Evolutionary conservation across 2,797 vertebrate genomes (phyloP), one percentile per base, ranked within the genome.

Genomic region (Sebastes reedi): DNA sequence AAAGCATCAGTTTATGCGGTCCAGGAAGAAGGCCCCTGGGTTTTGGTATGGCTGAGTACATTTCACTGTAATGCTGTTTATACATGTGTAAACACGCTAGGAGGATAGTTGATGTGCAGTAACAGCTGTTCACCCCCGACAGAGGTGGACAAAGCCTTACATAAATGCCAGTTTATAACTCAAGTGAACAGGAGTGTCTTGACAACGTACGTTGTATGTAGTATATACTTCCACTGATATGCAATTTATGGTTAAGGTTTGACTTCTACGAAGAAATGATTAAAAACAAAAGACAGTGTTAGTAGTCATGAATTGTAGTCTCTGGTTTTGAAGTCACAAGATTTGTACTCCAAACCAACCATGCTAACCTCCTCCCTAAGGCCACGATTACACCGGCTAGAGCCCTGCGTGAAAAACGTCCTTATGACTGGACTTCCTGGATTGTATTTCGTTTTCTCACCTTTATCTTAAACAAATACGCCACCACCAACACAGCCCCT

Each of bases 121-220:
- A 82, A 87, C 92, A 94, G 88, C 86, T 89, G 88, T 81, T 90
- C 85, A 50, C 87, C 89, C 89, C 89, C 90, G 89, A 79, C 85
- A 79, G 83, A 88, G 88, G 32, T 39, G 82, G 72, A 79, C 71
- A 62, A 81, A 83, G 75, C 54, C 3, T 79, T 68, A 22, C 68
- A 71, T 32, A 72, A 89, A 79, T 60, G 16, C 22, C 9, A 6
- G 32, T 73, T 67, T 62, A 27, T 14, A 58, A 72, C 36, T 7
- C 61, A 67, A 42, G 11, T 11, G 20, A 50, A 59, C 32, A 29
- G 20, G 20, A 16, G 10, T 42, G 69, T 55, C 18, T 8, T 8
- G 4, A 42, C 22, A 55, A 6, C 14, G 1, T 46, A 50, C 42
- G 16, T 50, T 50, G 42, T 50, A 8, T 50, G 42, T 50, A 50